A percentile compares a stretch with the other conserved stretches of the same genome.
phyloP scores from a whole-genome alignment of 2,797 vertebrate species.

The Falco novaeseelandiae region DNA sequence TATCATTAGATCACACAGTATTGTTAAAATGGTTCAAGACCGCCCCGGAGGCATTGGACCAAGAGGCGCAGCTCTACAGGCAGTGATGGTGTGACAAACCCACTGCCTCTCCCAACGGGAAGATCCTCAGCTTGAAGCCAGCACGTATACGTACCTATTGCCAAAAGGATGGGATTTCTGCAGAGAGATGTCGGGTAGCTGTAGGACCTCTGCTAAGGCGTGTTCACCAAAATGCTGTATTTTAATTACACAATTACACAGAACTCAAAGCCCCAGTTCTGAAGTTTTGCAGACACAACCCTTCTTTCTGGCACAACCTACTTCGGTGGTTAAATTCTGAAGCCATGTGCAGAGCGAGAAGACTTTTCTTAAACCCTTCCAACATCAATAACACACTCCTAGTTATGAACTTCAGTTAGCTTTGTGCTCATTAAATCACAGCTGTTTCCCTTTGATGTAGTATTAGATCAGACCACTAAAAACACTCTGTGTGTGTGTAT shows the following conservation, averaged over 20 bases:
- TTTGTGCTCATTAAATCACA: conserved; percentile 6
- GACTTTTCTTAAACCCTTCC: conserved; percentile 1
- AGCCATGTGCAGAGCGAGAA: neutral
- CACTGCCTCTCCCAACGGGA: neutral
- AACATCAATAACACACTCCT: neutral
- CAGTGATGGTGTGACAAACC: fast-evolving
- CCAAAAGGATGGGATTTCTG: neutral
- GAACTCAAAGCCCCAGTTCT: neutral
- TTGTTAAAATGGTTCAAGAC: neutral
- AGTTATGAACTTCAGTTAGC: neutral
- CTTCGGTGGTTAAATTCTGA: neutral
- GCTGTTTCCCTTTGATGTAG: conserved; percentile 15
- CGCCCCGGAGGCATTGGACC: neutral
- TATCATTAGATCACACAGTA: neutral
- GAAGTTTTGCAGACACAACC: neutral
- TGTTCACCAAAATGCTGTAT: fast-evolving
- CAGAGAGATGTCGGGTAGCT: neutral
- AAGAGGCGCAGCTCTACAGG: neutral
- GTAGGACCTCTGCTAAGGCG: neutral
- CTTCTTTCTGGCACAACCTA: neutral
- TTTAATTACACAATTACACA: neutral
- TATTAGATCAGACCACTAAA: neutral
- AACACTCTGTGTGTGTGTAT: too few species aligned
- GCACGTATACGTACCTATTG: fast-evolving
- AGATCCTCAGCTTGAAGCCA: neutral